Evolutionary conservation across 2,797 vertebrate genomes (phyloP).

Genomic region (Euphonia xanthogaster): DNA sequence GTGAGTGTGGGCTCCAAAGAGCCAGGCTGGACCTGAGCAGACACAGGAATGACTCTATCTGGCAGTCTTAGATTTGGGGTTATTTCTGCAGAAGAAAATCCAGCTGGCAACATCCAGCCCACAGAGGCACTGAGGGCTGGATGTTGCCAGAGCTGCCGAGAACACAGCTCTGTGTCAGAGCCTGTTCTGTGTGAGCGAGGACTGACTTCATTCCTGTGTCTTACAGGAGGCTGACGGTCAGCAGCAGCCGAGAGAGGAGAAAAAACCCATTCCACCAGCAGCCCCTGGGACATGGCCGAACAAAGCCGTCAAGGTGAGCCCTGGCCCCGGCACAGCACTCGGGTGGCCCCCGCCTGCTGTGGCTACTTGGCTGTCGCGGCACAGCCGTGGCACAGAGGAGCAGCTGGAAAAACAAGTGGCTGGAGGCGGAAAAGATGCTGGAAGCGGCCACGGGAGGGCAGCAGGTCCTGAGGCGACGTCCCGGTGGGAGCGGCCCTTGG

Average conservation of each 20-base stretch:
- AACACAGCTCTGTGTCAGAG: not conserved
- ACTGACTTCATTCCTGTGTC: not conserved
- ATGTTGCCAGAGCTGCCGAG: not conserved
- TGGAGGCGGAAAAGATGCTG: not conserved
- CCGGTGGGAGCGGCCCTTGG: not conserved
- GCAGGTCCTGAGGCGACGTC: not conserved
- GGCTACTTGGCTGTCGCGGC: not conserved
- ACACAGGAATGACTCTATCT: not conserved
- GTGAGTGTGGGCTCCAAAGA: not conserved
- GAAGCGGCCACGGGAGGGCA: constrained; percentile 1
- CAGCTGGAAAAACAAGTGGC: fast-evolving
- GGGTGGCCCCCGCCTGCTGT: fast-evolving
- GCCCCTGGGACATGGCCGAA: not conserved
- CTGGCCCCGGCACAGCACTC: not conserved
- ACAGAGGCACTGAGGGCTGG: not conserved
- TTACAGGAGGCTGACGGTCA: not conserved
- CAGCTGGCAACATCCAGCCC: too few species aligned
- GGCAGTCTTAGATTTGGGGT: not conserved
- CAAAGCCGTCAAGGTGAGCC: not conserved
- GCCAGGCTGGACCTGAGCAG: not conserved
- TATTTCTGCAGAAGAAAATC: not conserved
- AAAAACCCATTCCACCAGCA: not conserved
- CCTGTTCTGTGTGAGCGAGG: not conserved
- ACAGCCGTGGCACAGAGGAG: fast-evolving
- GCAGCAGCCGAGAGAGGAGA: not conserved